Evolutionary conservation across 2,797 vertebrate genomes (phyloP), one percentile per base, ranked within the genome.

Genomic region (Monodelphis domestica): DNA sequence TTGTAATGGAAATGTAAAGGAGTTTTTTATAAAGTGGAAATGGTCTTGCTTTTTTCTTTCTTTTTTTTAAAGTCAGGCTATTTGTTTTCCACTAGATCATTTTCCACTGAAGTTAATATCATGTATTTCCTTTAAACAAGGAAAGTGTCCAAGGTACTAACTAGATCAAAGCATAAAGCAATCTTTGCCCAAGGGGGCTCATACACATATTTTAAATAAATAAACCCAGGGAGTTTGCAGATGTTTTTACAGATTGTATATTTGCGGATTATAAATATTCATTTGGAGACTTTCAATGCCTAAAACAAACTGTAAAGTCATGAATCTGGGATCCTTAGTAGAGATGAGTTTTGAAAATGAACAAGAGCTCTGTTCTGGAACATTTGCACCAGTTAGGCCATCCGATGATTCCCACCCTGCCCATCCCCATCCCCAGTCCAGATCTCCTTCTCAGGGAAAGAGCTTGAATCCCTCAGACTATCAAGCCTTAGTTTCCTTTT

Each of bases 191-290:
- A 38, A 84, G 70, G 38, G 38, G 70, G 24, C 70, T 84, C 38
- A 84, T 84, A 45, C 70, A 84, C 38, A 84, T 84, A 84, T 84
- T 84, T 84, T 84, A 84, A 84, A 84, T 84, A 84, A 84, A 84
- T 84, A 84, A 84, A 50, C 70, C 38, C 21, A 84, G 38, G 38
- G 70, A 84, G 38, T 28, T 84, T 84, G 70, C 70, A 84, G 70
- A 84, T 84, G 70, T 84, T 84, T 84, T 84, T 84, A 84, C 38
- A 84, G 70, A 84, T 84, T 84, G 70, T 84, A 50, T 84, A 50
- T 84, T 84, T 84, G 24, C 70, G 28, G 70, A 84, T 84, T 84
- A 84, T 84, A 84, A 84, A 84, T 84, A 84, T 84, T 84, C 70
- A 84, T 84, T 84, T 45, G 70, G 38, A 84, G 21, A 84, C 50